Evolutionary conservation across 2,888 invertebrate species (phyloP).

Genomic region (Cabera pusaria): DNA sequence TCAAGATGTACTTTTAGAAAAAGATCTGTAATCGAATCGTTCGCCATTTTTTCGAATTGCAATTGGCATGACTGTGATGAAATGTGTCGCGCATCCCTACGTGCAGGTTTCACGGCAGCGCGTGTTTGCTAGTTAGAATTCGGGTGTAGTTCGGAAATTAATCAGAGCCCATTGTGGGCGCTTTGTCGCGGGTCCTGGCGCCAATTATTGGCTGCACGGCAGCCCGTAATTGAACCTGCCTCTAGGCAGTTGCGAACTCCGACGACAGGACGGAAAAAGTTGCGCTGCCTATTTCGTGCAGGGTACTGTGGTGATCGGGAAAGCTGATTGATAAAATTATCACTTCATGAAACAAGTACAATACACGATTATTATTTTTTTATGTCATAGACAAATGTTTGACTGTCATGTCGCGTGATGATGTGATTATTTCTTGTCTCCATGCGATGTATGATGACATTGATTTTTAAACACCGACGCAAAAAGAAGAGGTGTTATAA

Average conservation of each 20-base stretch:
- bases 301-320: slow-evolving; percentile 7
- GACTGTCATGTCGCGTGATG: no score
- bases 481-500: no score
- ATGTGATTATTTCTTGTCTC: no score
- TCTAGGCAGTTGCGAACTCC: slow-evolving; percentile 48
- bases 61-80: no score
- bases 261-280: slow-evolving; percentile 46
- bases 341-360: no score
- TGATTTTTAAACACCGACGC: no score
- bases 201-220: slow-evolving; percentile 75
- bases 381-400: no score
- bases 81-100: slow-evolving; percentile 9
- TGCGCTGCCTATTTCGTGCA: slow-evolving; percentile 29
- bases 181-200: slow-evolving; percentile 76
- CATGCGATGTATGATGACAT: no score
- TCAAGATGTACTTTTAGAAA: no score
- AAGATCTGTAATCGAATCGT: no score
- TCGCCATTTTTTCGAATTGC: no score
- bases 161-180: slow-evolving; percentile 79
- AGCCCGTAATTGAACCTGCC: slow-evolving; percentile 73
- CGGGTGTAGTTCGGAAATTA: slow-evolving; percentile 82
- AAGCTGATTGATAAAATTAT: slow-evolving; percentile 2
- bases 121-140: slow-evolving; percentile 80
- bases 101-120: slow-evolving; percentile 56
- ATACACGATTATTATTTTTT: no score